These are phyloP conservation scores for Ammodytes marinus DNA, from an alignment of 2,113 vertebrate species.

Conservation along the genomic window DNA sequence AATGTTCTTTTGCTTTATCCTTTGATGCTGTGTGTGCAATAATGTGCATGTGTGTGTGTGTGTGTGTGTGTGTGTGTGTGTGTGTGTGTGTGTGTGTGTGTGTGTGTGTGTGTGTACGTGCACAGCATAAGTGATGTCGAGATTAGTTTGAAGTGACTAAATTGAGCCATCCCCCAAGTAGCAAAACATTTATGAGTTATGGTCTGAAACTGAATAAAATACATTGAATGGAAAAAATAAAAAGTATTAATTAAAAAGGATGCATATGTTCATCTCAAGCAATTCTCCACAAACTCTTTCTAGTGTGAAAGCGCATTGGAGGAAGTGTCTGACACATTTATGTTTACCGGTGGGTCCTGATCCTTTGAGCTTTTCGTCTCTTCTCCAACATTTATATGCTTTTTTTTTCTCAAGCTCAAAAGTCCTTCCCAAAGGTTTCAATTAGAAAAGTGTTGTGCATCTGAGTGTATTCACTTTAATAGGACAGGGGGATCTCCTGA, in stretches of 20 bases:
- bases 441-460: slow-evolving; percentile 83
- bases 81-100: slow-evolving; percentile 13
- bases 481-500: slow-evolving; percentile 81
- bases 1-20: slow-evolving; percentile 81
- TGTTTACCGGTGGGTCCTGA: slow-evolving; percentile 65
- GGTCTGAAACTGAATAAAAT: background rate
- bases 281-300: slow-evolving; percentile 20
- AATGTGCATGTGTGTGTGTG: slow-evolving; percentile 2
- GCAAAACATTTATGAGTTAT: slow-evolving; percentile 13
- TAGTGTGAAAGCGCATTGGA: slow-evolving; percentile 24
- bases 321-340: slow-evolving; percentile 27
- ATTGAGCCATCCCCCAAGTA: slow-evolving; percentile 44
- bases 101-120: slow-evolving; percentile 12
- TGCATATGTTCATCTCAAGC: too few species aligned
- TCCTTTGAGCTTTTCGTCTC: slow-evolving; percentile 77
- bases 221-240: background rate
- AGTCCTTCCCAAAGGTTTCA: slow-evolving; percentile 85
- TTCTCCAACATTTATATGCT: slow-evolving; percentile 73
- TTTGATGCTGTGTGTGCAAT: slow-evolving; percentile 49
- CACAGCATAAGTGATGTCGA: slow-evolving; percentile 37
- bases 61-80: slow-evolving; percentile 26
- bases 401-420: slow-evolving; percentile 72
- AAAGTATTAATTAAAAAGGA: too few species aligned
- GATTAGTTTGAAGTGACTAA: slow-evolving; percentile 45
- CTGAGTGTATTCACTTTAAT: slow-evolving; percentile 81